phyloP scores from a whole-genome alignment of 2,797 vertebrate species.

The Sorex maritimensis region DNA sequence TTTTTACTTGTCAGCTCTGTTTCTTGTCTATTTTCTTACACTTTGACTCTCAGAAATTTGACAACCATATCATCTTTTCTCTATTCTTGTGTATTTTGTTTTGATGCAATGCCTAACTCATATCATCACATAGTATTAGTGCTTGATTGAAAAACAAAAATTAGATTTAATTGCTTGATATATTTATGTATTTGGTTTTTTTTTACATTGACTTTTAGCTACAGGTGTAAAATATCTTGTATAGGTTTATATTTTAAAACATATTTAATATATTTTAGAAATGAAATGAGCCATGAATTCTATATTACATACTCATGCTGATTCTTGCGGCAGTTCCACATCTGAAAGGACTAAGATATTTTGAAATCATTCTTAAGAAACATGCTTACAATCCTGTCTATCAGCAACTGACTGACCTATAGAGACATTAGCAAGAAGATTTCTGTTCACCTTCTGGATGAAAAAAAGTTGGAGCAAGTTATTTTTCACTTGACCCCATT shows the following conservation, averaged over 20 bases:
- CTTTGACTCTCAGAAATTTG: slow-evolving; percentile 32
- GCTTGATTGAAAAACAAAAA: slow-evolving; percentile 27
- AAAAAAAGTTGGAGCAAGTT: neutral
- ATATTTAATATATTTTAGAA: slow-evolving; percentile 26
- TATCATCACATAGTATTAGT: neutral
- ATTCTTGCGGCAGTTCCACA: neutral
- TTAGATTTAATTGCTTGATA: slow-evolving; percentile 27
- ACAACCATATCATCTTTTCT: slow-evolving; percentile 1
- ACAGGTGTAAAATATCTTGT: slow-evolving; percentile 41
- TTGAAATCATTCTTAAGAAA: neutral
- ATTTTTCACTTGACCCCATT: neutral
- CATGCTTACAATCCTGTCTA: neutral
- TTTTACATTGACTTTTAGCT: slow-evolving; percentile 23
- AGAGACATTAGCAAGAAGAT: slow-evolving; percentile 25
- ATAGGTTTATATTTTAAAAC: slow-evolving; percentile 30
- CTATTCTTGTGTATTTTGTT: slow-evolving; percentile 41
- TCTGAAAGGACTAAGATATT: neutral
- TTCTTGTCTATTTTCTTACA: neutral
- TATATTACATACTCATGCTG: slow-evolving; percentile 14
- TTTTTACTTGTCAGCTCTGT: neutral
- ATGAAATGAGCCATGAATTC: slow-evolving; percentile 33
- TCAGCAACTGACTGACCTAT: neutral
- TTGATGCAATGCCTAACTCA: neutral
- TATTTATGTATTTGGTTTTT: neutral
- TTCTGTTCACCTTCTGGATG: neutral